Percentiles rank a stretch among this genome's conserved stretches.
Evolutionary conservation across 2,797 vertebrate genomes (phyloP).

Genomic region (Rhinophrynus dorsalis): DNA sequence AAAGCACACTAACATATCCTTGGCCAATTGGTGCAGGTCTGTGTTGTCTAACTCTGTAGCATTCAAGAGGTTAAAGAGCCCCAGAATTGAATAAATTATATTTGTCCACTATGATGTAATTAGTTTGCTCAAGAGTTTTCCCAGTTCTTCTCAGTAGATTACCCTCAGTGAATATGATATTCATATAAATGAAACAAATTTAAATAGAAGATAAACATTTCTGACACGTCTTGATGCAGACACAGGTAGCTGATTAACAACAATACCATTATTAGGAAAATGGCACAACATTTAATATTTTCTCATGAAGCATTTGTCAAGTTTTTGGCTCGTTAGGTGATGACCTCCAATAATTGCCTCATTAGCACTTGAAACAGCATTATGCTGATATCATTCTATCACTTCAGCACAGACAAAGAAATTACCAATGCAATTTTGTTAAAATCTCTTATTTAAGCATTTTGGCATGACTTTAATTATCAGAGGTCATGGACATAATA

Average conservation of each 20-base stretch:
- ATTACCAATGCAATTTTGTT: slow-evolving; percentile 35
- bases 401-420: slow-evolving; percentile 22
- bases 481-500: slow-evolving; percentile 15
- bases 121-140: too few species aligned
- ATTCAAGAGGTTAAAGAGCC: too few species aligned
- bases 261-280: slow-evolving; percentile 18
- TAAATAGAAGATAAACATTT: slow-evolving; percentile 1
- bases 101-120: too few species aligned
- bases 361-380: slow-evolving; percentile 47
- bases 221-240: slow-evolving; percentile 5
- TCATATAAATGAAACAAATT: slow-evolving; percentile 8
- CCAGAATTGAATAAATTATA: too few species aligned
- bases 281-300: slow-evolving; percentile 40
- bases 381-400: slow-evolving; percentile 41
- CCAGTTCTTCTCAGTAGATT: too few species aligned
- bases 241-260: slow-evolving; percentile 27
- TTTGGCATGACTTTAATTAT: slow-evolving; percentile 35
- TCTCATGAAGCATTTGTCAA: slow-evolving; percentile 31
- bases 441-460: slow-evolving; percentile 32
- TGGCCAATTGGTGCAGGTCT: too few species aligned
- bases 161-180: background rate
- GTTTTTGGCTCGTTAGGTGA: slow-evolving; percentile 27
- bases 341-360: slow-evolving; percentile 44
- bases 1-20: too few species aligned
- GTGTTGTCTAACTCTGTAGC: too few species aligned